Evolutionary conservation across 2,113 vertebrate species (phyloP).

Genomic region (Theristicus caerulescens): DNA sequence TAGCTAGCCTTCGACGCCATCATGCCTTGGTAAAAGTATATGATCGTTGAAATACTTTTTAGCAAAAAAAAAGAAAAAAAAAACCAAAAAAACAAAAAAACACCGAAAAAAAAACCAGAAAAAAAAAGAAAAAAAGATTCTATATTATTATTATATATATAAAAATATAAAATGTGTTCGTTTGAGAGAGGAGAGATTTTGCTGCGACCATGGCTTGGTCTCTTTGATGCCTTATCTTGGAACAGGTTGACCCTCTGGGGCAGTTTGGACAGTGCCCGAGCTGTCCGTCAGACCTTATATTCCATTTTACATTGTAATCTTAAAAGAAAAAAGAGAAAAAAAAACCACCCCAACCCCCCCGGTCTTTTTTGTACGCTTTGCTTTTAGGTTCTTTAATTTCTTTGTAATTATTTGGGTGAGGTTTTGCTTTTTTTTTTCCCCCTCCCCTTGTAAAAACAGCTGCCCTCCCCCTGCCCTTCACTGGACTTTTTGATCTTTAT

Average conservation of each 20-base stretch:
- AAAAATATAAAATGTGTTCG: slow-evolving; percentile 74
- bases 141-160: slow-evolving; percentile 77
- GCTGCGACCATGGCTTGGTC: slow-evolving; percentile 79
- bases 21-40: slow-evolving; percentile 82
- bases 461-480: neutral
- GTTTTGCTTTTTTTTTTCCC: neutral
- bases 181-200: slow-evolving; percentile 69
- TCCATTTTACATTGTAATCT: neutral
- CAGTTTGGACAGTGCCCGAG: neutral
- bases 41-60: slow-evolving; percentile 78
- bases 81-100: neutral
- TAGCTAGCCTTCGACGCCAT: slow-evolving; percentile 73
- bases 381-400: neutral
- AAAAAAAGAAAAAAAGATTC: slow-evolving; percentile 50
- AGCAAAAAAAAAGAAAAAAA: neutral
- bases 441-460: neutral
- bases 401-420: neutral
- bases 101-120: neutral
- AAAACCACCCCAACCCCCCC: neutral
- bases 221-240: slow-evolving; percentile 74
- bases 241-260: neutral
- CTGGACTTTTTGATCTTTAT: neutral
- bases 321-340: neutral
- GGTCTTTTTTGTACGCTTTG: neutral
- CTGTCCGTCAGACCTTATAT: neutral